Conservation (phyloP, 2,888 invertebrate species). For the Ceriagrion tenellum region DNA sequence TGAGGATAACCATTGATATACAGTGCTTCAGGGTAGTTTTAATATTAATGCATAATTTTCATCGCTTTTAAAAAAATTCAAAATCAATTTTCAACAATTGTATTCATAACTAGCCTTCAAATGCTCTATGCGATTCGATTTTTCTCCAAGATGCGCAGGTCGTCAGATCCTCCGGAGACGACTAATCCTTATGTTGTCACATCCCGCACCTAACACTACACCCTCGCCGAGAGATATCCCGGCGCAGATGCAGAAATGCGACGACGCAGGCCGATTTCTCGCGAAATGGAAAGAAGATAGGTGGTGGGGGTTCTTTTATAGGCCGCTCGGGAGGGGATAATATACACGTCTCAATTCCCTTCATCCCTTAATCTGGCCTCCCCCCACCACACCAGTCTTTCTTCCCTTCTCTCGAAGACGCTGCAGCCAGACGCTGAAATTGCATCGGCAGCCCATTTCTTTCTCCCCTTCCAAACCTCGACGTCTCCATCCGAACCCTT, state of each 20-base stretch:
- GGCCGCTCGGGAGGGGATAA: background rate
- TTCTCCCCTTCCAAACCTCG: background rate
- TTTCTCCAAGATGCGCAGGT: too few relatives aligned
- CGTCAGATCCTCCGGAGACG: too few relatives aligned
- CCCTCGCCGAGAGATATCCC: background rate
- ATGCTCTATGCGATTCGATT: too few relatives aligned
- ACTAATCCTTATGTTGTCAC: too few relatives aligned
- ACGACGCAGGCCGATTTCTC: background rate
- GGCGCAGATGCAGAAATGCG: background rate
- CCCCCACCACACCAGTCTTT: too few relatives aligned
- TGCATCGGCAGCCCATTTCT: constrained; percentile 10
- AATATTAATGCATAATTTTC: too few relatives aligned
- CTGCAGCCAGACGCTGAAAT: background rate
- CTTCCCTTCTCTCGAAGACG: background rate
- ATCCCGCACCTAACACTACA: background rate
- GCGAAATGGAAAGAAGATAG: background rate
- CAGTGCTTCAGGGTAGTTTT: too few relatives aligned
- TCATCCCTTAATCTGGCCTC: background rate
- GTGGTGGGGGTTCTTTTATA: background rate
- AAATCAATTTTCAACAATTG: too few relatives aligned
- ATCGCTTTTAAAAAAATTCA: too few relatives aligned
- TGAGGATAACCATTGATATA: too few relatives aligned
- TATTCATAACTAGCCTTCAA: too few relatives aligned
- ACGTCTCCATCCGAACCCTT: background rate
- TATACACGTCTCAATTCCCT: background rate